Evolutionary conservation across 2,113 vertebrate genomes (phyloP).

Genomic region (Crocuta crocuta): DNA sequence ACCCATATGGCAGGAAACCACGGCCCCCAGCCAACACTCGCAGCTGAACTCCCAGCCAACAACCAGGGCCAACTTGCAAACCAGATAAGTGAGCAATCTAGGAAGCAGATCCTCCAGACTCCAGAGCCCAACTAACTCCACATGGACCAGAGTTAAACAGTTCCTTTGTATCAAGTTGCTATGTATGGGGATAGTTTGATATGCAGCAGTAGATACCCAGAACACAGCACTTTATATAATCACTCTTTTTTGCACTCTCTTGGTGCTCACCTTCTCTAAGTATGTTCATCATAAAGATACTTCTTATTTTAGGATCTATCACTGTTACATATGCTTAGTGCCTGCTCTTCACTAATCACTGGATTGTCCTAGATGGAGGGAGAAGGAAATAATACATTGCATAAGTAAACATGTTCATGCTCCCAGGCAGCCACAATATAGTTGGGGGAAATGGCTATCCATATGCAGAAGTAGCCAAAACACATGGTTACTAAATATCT

Average conservation of each 20-base stretch:
- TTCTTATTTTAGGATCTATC: background rate
- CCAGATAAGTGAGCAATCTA: background rate
- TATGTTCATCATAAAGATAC: background rate
- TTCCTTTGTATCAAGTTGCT: background rate
- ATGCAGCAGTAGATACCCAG: background rate
- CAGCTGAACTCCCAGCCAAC: background rate
- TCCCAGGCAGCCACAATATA: background rate
- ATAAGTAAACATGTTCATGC: background rate
- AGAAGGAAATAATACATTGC: background rate
- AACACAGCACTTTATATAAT: background rate
- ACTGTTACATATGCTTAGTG: background rate
- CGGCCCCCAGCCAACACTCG: background rate
- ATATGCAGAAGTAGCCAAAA: background rate
- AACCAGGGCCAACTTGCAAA: background rate
- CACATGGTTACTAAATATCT: background rate
- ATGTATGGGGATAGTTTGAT: background rate
- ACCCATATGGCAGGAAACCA: background rate
- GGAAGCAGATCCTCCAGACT: background rate
- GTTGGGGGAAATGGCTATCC: background rate
- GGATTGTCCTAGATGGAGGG: background rate
- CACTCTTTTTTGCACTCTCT: background rate
- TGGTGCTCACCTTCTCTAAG: background rate
- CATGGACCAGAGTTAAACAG: background rate
- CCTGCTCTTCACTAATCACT: background rate
- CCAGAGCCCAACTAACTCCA: background rate